Conservation (phyloP, 2,888 invertebrate species). For the Apamea crenata region DNA sequence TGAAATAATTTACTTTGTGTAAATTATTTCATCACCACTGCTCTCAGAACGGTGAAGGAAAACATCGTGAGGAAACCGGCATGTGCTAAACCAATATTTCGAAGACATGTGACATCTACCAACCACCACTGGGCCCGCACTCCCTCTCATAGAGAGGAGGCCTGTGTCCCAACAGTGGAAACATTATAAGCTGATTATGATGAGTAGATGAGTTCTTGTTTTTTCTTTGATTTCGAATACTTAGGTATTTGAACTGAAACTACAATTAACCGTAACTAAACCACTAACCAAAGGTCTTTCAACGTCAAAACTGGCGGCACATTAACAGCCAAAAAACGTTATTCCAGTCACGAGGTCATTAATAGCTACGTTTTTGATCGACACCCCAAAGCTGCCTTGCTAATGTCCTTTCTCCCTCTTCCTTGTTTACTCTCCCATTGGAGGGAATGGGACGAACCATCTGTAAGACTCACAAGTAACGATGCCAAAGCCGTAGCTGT, state of each 20-base stretch:
- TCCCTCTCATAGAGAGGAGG: no score
- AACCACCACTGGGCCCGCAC: no score
- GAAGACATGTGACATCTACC: no score
- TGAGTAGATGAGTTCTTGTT: background rate
- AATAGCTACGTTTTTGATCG: constrained; percentile 39
- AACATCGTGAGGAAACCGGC: no score
- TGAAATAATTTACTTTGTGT: no score
- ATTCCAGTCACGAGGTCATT: constrained; percentile 40
- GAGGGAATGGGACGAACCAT: background rate
- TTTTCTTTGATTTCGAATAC: background rate
- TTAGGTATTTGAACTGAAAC: background rate
- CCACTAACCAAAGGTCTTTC: background rate
- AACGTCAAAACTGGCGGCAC: background rate
- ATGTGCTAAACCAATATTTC: no score
- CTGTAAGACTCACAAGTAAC: constrained; percentile 35
- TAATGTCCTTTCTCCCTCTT: constrained; percentile 7
- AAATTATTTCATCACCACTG: no score
- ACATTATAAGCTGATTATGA: no score
- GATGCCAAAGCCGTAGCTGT: constrained; percentile 25
- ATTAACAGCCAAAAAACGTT: background rate
- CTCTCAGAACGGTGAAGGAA: no score
- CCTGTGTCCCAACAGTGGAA: no score
- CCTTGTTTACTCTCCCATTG: background rate
- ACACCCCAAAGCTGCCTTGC: constrained; percentile 8
- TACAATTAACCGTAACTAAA: background rate